Percentiles rank a stretch among this genome's conserved stretches.
phyloP scores from a whole-genome alignment of 2,113 vertebrate species.

The Trachemys scripta region DNA sequence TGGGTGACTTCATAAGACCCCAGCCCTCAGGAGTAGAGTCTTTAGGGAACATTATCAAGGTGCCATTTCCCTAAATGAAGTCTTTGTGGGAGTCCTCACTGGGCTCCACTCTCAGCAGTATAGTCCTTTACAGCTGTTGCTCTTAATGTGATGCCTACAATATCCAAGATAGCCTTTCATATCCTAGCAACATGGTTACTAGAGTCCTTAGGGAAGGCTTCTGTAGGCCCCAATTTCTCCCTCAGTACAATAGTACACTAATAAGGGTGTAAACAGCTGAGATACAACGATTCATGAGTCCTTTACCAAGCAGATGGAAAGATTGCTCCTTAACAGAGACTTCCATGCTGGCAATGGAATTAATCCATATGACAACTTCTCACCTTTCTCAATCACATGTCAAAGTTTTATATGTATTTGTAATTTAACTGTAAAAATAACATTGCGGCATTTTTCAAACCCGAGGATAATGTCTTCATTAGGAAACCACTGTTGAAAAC shows the following conservation, averaged over 20 bases:
- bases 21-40: background rate
- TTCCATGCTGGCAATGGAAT: background rate
- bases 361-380: background rate
- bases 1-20: background rate
- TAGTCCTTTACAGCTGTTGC: background rate
- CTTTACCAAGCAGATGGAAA: background rate
- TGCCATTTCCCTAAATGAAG: background rate
- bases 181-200: background rate
- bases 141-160: background rate
- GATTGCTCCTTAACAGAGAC: background rate
- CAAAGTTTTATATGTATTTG: background rate
- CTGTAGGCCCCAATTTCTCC: background rate
- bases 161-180: background rate
- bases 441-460: background rate
- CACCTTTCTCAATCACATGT: background rate
- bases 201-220: background rate
- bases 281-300: background rate
- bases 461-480: background rate
- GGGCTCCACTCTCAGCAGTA: background rate
- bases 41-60: background rate
- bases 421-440: background rate
- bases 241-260: background rate
- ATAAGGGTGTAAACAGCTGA: background rate
- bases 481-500: background rate
- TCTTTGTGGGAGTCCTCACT: background rate